Percentiles rank a stretch among this genome's conserved stretches.
Conservation (phyloP, 2,113 vertebrate species). For the Aythya baeri region DNA sequence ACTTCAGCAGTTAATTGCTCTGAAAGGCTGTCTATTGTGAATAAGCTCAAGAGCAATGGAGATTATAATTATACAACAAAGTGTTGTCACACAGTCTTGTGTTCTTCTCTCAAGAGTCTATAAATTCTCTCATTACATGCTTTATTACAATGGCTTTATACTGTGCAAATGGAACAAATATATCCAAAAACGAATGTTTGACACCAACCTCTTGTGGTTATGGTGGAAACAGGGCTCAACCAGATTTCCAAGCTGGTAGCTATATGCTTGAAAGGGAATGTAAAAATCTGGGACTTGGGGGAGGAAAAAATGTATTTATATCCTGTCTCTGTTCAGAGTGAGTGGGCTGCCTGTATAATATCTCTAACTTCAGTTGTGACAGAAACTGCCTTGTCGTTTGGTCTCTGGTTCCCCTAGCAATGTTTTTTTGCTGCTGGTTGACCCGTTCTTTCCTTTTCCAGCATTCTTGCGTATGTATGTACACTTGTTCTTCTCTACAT, state of each 20-base stretch:
- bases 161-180: neutral
- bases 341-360: neutral
- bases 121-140: neutral
- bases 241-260: neutral
- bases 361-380: neutral
- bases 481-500: neutral
- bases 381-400: neutral
- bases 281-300: neutral
- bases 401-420: neutral
- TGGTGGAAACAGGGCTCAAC: neutral
- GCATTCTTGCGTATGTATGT: neutral
- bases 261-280: neutral
- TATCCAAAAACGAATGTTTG: neutral
- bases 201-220: neutral
- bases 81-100: neutral
- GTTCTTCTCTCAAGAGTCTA: neutral
- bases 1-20: conserved; percentile 35
- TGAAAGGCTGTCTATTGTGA: conserved; percentile 3
- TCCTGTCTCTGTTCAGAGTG: neutral
- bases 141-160: neutral
- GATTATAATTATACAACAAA: neutral
- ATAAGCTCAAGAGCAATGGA: conserved; percentile 2
- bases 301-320: neutral
- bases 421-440: neutral
- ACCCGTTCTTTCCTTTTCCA: neutral